These are phyloP conservation scores for Zaprionus tsacasi DNA, from an alignment of 1,140 invertebrate species.

Conservation along the genomic window DNA sequence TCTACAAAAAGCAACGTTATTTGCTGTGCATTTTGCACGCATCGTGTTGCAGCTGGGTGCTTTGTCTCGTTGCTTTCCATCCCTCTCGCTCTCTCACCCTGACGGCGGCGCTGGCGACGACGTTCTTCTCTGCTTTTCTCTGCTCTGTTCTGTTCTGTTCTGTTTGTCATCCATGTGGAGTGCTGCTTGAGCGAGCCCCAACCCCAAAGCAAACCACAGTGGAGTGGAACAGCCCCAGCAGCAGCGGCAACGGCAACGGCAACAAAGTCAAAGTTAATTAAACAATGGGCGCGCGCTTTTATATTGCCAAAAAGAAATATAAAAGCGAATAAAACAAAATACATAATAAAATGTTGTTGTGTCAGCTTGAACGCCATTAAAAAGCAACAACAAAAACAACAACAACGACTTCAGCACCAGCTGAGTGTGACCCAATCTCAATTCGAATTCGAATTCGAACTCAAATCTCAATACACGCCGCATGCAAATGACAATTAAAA, in stretches of 20 bases:
- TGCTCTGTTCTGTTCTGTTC: slow-evolving; percentile 54
- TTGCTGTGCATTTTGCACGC: slow-evolving; percentile 14
- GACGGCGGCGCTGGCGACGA: neutral
- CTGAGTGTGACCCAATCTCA: slow-evolving; percentile 55
- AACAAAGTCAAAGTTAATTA: slow-evolving; percentile 52
- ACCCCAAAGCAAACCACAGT: slow-evolving; percentile 1
- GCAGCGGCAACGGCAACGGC: no score
- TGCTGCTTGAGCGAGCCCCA: slow-evolving; percentile 27
- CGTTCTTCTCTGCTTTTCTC: slow-evolving; percentile 46
- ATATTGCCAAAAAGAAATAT: slow-evolving; percentile 42
- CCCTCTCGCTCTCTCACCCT: neutral
- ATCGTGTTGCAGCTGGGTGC: slow-evolving; percentile 25
- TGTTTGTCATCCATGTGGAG: slow-evolving; percentile 50
- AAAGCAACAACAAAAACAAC: slow-evolving; percentile 22
- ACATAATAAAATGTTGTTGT: slow-evolving; percentile 38
- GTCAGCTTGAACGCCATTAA: slow-evolving; percentile 17
- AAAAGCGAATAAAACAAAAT: slow-evolving; percentile 11
- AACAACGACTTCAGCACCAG: slow-evolving; percentile 20
- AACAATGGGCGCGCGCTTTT: slow-evolving; percentile 46
- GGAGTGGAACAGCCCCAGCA: neutral
- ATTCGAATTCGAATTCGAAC: slow-evolving; percentile 42
- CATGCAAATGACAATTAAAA: slow-evolving; percentile 77
- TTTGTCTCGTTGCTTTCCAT: slow-evolving; percentile 18
- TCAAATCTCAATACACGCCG: neutral
- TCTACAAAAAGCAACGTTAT: slow-evolving; percentile 7